phyloP scores from a whole-genome alignment of 2,888 invertebrate species.

The Nephrotoma flavescens region DNA sequence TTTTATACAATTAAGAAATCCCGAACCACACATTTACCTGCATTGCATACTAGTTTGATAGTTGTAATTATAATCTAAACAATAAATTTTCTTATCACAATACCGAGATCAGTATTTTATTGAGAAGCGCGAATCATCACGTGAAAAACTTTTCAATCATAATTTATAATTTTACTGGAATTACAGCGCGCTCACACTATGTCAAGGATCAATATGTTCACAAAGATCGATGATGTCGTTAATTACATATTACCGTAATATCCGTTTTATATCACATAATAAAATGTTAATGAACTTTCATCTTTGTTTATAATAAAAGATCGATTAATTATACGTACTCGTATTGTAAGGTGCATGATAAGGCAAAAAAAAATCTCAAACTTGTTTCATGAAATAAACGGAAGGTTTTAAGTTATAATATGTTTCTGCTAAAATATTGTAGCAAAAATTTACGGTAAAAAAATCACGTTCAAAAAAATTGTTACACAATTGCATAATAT shows the following conservation, averaged over 20 bases:
- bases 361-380: not conserved
- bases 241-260: not conserved
- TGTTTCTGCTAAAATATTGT: no score
- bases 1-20: not conserved
- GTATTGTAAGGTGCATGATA: not conserved
- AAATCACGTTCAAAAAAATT: no score
- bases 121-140: not conserved
- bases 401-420: not conserved
- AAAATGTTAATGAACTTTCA: not conserved
- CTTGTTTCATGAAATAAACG: not conserved
- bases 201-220: not conserved
- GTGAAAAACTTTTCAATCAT: not conserved
- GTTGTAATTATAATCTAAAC: not conserved
- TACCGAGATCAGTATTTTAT: not conserved
- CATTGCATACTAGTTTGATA: no score
- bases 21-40: not conserved
- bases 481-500: no score
- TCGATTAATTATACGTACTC: no score
- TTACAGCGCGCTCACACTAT: not conserved
- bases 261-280: not conserved
- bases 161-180: not conserved
- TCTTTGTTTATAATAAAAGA: no score
- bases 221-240: not conserved
- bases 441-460: no score
- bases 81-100: not conserved